Percentiles rank a stretch among this genome's conserved stretches.
Conservation (phyloP, 2,113 vertebrate genomes). For the Alligator mississippiensis region DNA sequence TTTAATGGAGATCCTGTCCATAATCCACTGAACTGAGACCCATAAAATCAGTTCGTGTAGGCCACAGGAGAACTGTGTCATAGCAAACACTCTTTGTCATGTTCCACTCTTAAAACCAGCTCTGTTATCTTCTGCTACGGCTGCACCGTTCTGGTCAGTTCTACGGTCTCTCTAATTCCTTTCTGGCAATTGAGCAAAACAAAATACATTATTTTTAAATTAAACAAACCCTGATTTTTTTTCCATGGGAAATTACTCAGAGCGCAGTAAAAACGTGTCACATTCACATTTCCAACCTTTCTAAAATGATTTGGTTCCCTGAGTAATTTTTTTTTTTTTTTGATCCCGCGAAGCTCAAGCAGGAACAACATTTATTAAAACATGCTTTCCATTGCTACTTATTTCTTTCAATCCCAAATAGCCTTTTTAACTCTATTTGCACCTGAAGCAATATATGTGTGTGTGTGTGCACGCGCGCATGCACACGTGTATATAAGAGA, state of each 20-base stretch:
- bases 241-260: constrained; percentile 54
- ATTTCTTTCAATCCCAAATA: constrained; percentile 24
- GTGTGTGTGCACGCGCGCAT: too few relatives aligned
- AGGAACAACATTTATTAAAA: constrained; percentile 38
- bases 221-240: constrained; percentile 52
- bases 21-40: neutral
- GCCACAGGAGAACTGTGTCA: neutral
- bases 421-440: constrained; percentile 2
- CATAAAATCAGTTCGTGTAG: neutral
- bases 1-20: neutral
- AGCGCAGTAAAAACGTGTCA: constrained; percentile 21
- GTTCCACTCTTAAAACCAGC: neutral
- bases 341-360: constrained; percentile 30
- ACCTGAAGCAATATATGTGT: neutral
- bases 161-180: neutral
- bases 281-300: constrained; percentile 36
- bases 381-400: constrained; percentile 30
- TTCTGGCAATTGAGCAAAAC: constrained; percentile 46
- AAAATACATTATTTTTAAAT: constrained; percentile 49
- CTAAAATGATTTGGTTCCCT: constrained; percentile 18
- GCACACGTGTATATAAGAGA: neutral
- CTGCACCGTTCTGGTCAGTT: neutral
- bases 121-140: neutral
- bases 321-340: neutral
- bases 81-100: neutral